These are phyloP conservation scores for Phymanthus crucifer DNA, from an alignment of 92 coral and sea anemone genomes.

Conservation along the genomic window DNA sequence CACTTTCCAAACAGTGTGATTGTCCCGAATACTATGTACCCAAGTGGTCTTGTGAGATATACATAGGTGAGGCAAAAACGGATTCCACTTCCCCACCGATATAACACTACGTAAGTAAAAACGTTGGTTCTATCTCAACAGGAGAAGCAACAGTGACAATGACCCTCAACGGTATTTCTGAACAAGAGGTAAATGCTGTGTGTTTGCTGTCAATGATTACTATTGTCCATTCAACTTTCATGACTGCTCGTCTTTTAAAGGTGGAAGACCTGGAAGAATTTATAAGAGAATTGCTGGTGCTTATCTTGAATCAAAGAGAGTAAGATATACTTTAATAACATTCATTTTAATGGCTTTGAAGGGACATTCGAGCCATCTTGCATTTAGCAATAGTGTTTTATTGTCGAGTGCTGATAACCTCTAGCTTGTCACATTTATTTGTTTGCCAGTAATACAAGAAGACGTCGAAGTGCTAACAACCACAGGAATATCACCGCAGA, in stretches of 20 bases:
- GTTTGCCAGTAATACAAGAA: neutral
- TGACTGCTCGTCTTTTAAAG: neutral
- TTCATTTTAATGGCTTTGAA: neutral
- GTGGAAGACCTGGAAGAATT: neutral
- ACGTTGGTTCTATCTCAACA: neutral
- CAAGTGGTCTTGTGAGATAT: neutral
- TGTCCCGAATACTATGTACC: conserved; percentile 16
- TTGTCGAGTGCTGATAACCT: no score
- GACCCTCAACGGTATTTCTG: neutral
- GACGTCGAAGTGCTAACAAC: neutral
- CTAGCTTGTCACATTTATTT: neutral
- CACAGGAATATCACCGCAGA: neutral
- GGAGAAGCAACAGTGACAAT: neutral
- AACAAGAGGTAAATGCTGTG: neutral
- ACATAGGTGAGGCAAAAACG: conserved; percentile 4
- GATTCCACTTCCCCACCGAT: no score
- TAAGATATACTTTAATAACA: neutral
- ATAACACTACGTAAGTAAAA: no score
- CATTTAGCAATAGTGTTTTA: no score
- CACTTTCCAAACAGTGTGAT: conserved; percentile 7
- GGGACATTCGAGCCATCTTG: neutral
- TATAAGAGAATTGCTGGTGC: neutral
- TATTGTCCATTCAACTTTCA: no score
- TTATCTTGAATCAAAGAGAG: neutral
- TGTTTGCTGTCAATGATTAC: neutral